Conservation (phyloP, 2,113 vertebrate species). For the Seriola aureovittata region DNA sequence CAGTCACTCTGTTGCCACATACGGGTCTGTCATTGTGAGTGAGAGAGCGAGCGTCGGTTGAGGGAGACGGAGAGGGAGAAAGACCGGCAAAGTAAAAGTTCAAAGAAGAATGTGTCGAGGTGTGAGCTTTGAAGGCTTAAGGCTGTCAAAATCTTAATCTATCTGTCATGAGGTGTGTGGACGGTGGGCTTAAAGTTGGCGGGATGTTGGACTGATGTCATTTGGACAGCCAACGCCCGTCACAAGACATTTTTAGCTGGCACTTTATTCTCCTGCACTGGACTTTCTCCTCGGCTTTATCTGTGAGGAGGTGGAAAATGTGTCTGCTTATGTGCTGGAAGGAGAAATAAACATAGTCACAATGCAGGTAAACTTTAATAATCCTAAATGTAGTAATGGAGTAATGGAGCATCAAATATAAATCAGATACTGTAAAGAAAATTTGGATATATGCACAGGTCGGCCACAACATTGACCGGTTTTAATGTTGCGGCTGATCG, state of each 20-base stretch:
- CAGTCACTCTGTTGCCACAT: slow-evolving; percentile 10
- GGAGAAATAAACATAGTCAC: not conserved
- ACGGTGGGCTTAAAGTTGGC: slow-evolving; percentile 48
- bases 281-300: slow-evolving; percentile 17
- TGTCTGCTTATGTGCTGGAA: not conserved
- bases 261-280: slow-evolving; percentile 6
- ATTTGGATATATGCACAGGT: no score
- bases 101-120: slow-evolving; percentile 36
- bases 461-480: no score
- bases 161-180: slow-evolving; percentile 57
- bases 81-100: slow-evolving; percentile 39
- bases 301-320: not conserved
- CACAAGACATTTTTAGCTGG: slow-evolving; percentile 34
- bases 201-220: slow-evolving; percentile 48
- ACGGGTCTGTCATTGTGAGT: slow-evolving; percentile 24
- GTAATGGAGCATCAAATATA: not conserved
- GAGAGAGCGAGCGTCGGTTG: slow-evolving; percentile 16
- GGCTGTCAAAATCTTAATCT: slow-evolving; percentile 72
- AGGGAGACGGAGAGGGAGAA: slow-evolving; percentile 11
- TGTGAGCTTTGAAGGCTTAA: slow-evolving; percentile 69
- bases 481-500: no score
- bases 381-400: not conserved
- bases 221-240: slow-evolving; percentile 36
- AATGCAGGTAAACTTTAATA: not conserved
- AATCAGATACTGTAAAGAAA: not conserved